Evolutionary conservation across 2,888 invertebrate species (phyloP), one percentile per base, ranked within the genome.

Genomic region (Agrypnus murinus): DNA sequence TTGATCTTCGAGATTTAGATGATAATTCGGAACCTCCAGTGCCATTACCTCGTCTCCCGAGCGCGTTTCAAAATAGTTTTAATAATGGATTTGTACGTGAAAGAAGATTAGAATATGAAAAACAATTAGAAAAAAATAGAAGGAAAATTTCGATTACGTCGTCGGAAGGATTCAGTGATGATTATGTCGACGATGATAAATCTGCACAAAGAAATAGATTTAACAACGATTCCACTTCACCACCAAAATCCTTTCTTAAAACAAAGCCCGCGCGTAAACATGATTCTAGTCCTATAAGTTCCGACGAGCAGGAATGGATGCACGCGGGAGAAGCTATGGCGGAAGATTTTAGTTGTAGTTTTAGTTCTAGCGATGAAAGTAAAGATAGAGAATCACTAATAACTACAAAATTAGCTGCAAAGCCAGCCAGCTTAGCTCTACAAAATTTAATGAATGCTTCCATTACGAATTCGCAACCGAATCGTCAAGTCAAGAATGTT

Each of bases 1-100:
- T 94, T 84, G 93, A 94, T 76, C 91, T 94, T 1, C 86, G 91
- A 31, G 94, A 94, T 79, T 85, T 92, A 57, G 88, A 89, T 45
- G 87, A 87, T 77, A 84, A 86, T 80, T 48, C 86, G 86, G 91
- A 91, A 75, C 91, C 90, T 58, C 90, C 89, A 53, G 89, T 90
- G 7, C 90, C 91, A 0, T 83, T 92, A 63, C 92, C 92, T 48
- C 90, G 90, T 76, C 82, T 90, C 31, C 90, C 90, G 1, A 89
- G 88, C 77, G 88, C 87, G 14, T 83, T 84, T 71, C 77, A 80
- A 64, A 78, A 75, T 4, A 83, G 84, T 63, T 40, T 80, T 25
- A 84, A 81, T 32, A 85, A 84, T 1, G 88, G 88, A 0, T 78
- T 88, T 36, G 88, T 89, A 0, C 80, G 87, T 0, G 88, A 89